Evolutionary conservation across 2,797 vertebrate species (phyloP).

Genomic region (Falco biarmicus): DNA sequence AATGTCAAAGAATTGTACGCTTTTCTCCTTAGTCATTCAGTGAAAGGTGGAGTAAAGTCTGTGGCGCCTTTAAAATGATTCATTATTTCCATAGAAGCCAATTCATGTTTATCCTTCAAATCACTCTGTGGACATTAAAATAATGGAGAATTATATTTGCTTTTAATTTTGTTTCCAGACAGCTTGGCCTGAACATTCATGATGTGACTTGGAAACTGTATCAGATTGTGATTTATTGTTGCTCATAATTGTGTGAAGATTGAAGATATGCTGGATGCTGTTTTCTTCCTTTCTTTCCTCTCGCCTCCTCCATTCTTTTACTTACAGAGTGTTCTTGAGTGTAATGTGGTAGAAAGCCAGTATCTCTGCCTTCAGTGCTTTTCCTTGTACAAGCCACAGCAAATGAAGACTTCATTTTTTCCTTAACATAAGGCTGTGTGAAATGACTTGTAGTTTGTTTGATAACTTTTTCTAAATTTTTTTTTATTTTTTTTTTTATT

Average conservation of each 20-base stretch:
- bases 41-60: constrained; percentile 52
- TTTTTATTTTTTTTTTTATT: neutral
- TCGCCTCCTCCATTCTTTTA: neutral
- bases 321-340: neutral
- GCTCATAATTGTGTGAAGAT: constrained; percentile 52
- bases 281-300: neutral
- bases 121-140: constrained; percentile 57
- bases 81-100: constrained; percentile 68
- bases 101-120: constrained; percentile 63
- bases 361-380: neutral
- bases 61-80: constrained; percentile 64
- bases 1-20: neutral
- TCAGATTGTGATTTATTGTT: constrained; percentile 59
- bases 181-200: constrained; percentile 62
- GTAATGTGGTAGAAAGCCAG: neutral
- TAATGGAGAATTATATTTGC: constrained; percentile 69
- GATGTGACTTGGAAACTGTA: constrained; percentile 73
- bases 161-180: constrained; percentile 76
- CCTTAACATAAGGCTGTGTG: neutral
- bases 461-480: neutral
- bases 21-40: constrained; percentile 49
- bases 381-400: neutral
- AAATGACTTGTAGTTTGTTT: neutral
- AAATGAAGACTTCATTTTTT: constrained; percentile 24
- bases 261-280: constrained; percentile 26